Conservation (phyloP, 2,113 vertebrate genomes). For the Glaucomys volans region DNA sequence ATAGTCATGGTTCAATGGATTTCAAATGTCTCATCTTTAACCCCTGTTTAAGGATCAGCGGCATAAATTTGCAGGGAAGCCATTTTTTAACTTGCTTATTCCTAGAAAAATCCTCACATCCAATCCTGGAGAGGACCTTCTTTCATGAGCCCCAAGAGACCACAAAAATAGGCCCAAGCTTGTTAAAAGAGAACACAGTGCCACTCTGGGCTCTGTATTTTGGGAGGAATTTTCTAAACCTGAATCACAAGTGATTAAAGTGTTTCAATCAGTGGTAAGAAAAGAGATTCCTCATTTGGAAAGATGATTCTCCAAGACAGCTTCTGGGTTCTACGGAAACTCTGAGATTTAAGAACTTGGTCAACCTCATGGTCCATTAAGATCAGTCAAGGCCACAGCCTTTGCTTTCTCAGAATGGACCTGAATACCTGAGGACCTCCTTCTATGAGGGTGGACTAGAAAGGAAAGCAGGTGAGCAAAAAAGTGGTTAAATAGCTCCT, state of each 20-base stretch:
- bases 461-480: background rate
- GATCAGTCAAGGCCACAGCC: background rate
- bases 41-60: background rate
- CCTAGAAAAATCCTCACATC: background rate
- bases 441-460: background rate
- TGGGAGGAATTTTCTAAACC: background rate
- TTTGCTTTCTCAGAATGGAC: constrained; percentile 38
- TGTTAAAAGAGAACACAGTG: background rate
- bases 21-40: constrained; percentile 3
- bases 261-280: background rate
- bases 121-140: background rate
- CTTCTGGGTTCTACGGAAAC: background rate
- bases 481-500: background rate
- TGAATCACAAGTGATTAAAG: background rate
- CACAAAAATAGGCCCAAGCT: background rate
- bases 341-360: background rate
- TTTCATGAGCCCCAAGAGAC: background rate
- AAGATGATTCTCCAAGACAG: background rate
- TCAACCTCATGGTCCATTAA: background rate
- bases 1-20: background rate
- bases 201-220: background rate
- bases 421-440: background rate
- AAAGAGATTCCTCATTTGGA: background rate
- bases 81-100: constrained; percentile 25
- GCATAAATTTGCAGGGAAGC: background rate